Percentiles rank a stretch among this genome's conserved stretches.
Conservation (phyloP, 2,888 invertebrate genomes). For the Cerastoderma edule region DNA sequence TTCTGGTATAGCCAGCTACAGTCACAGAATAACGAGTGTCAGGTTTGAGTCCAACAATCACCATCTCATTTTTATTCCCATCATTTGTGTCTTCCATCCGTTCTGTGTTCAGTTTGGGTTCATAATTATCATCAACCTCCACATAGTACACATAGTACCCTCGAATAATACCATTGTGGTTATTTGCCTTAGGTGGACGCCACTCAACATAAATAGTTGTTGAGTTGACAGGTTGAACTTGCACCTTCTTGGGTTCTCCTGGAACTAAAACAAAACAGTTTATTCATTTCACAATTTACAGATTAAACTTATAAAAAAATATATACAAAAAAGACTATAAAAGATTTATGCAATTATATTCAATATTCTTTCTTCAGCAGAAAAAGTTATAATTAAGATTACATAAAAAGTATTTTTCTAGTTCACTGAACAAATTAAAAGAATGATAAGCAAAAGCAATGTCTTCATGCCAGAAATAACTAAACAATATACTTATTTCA, state of each 20-base stretch:
- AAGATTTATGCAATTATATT: too few relatives aligned
- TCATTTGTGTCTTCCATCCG: slow-evolving; percentile 92
- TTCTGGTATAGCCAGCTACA: slow-evolving; percentile 97
- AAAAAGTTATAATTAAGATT: too few relatives aligned
- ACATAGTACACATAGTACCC: slow-evolving; percentile 93
- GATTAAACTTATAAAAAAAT: too few relatives aligned
- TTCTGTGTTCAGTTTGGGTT: slow-evolving; percentile 71
- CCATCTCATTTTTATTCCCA: slow-evolving; percentile 89
- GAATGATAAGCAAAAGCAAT: too few relatives aligned
- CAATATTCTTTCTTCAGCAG: too few relatives aligned
- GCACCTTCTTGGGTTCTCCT: slow-evolving; percentile 97
- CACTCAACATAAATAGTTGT: slow-evolving; percentile 97
- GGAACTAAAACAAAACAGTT: slow-evolving; percentile 92
- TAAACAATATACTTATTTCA: too few relatives aligned
- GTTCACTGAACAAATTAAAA: too few relatives aligned
- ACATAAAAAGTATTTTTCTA: too few relatives aligned
- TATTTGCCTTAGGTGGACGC: slow-evolving; percentile 95
- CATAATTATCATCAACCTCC: slow-evolving; percentile 70
- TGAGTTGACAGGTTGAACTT: slow-evolving; percentile 94
- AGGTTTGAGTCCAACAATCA: slow-evolving; percentile 95
- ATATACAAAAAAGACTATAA: too few relatives aligned
- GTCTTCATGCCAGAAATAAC: too few relatives aligned
- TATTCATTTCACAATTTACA: too few relatives aligned
- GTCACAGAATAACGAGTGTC: slow-evolving; percentile 94
- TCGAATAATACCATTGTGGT: slow-evolving; percentile 96